These are phyloP conservation scores for Drosophila melanica DNA, from an alignment of 1,140 invertebrate genomes.

Conservation along the genomic window DNA sequence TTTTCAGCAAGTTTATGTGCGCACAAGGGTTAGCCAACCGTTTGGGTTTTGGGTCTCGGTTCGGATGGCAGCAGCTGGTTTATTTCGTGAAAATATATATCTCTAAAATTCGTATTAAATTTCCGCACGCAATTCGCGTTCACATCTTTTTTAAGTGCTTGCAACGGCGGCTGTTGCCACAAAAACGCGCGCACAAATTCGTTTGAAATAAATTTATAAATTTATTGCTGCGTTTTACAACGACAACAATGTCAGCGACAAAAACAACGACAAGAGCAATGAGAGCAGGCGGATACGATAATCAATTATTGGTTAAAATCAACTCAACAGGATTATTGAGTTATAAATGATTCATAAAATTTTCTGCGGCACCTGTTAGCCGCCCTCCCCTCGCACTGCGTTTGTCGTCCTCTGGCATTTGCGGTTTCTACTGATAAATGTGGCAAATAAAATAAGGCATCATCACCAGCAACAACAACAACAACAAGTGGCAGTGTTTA, in stretches of 20 bases:
- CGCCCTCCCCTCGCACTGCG: background rate
- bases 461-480: conserved; percentile 12
- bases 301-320: conserved; percentile 82
- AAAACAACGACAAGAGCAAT: conserved; percentile 21
- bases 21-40: background rate
- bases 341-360: conserved; percentile 83
- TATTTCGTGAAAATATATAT: conserved; percentile 16
- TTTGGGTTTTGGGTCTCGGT: background rate
- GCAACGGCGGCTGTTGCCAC: background rate
- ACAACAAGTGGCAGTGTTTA: background rate
- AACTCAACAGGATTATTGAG: conserved; percentile 80
- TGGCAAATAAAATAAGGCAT: conserved; percentile 62
- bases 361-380: conserved; percentile 70
- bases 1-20: conserved; percentile 14
- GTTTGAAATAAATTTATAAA: conserved; percentile 64
- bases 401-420: conserved; percentile 49
- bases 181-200: conserved; percentile 53
- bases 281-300: conserved; percentile 60
- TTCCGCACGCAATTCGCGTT: conserved; percentile 1
- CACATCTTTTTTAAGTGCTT: conserved; percentile 30
- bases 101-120: conserved; percentile 37
- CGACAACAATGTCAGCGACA: conserved; percentile 4
- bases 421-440: conserved; percentile 75
- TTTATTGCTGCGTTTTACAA: conserved; percentile 54
- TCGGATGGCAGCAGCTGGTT: conserved; percentile 11